phyloP scores from a whole-genome alignment of 1,140 invertebrate species.

The Myzus persicae region DNA sequence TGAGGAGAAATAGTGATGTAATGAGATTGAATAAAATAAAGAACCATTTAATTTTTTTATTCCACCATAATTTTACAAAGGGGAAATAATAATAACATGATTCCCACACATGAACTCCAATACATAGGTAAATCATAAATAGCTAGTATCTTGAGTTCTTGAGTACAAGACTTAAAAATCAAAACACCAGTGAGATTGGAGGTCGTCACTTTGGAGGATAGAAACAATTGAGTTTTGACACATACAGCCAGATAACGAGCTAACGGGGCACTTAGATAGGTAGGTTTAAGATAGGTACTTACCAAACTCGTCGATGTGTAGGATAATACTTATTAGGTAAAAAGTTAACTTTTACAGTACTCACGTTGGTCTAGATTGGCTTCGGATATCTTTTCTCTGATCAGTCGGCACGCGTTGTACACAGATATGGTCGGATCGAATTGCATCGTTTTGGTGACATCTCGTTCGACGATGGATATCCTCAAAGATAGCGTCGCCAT shows the following conservation, averaged over 20 bases:
- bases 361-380: constrained; percentile 84
- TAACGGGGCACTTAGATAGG: too few relatives aligned
- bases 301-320: neutral
- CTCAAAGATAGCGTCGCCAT: constrained; percentile 89
- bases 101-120: neutral
- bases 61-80: neutral
- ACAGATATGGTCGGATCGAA: constrained; percentile 94
- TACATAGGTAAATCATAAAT: neutral
- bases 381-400: constrained; percentile 93
- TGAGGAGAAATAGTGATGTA: neutral
- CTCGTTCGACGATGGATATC: constrained; percentile 91
- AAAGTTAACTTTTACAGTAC: constrained; percentile 62
- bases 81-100: too few relatives aligned
- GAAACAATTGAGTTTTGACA: neutral
- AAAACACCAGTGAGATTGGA: neutral
- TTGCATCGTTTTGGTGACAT: constrained; percentile 96
- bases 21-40: neutral
- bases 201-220: neutral
- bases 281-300: too few relatives aligned
- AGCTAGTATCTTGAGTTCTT: neutral
- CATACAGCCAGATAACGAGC: neutral
- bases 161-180: neutral
- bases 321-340: neutral
- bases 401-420: constrained; percentile 93
- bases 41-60: neutral